A percentile compares a stretch with the other conserved stretches of the same genome.
Evolutionary conservation across 2,888 invertebrate species (phyloP).

Genomic region (Hesperia comma): DNA sequence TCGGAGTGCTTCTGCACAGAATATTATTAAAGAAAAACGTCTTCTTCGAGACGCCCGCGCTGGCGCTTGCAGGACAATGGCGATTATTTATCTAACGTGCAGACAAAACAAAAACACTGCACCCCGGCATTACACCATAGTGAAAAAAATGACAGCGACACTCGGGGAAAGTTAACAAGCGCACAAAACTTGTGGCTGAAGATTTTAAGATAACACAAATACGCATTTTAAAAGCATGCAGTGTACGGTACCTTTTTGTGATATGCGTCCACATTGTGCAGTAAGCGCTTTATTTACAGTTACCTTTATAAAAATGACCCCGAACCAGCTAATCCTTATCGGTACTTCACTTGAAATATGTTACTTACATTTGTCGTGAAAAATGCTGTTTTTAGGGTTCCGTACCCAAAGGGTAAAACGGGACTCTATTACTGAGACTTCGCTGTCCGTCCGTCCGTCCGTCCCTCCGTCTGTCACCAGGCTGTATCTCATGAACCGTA

Average conservation of each 20-base stretch:
- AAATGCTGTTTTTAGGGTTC: too few species aligned
- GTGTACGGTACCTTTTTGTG: conserved; percentile 62
- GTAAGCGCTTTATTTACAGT: conserved; percentile 43
- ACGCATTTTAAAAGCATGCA: conserved; percentile 63
- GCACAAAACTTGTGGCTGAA: conserved; percentile 57
- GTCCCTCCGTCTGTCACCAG: too few species aligned
- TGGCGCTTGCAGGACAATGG: conserved; percentile 68
- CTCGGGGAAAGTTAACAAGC: conserved; percentile 73
- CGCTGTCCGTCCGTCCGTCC: too few species aligned
- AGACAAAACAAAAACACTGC: conserved; percentile 69
- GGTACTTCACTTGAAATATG: conserved; percentile 30
- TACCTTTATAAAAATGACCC: conserved; percentile 44
- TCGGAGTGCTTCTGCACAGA: conserved; percentile 51
- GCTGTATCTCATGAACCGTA: too few species aligned
- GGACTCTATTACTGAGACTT: too few species aligned
- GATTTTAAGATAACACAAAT: conserved; percentile 63
- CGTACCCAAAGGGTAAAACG: too few species aligned
- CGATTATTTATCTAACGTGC: conserved; percentile 67
- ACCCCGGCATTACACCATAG: conserved; percentile 59
- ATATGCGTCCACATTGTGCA: conserved; percentile 45
- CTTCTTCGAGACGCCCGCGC: conserved; percentile 66
- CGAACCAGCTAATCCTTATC: conserved; percentile 30
- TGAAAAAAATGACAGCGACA: conserved; percentile 61
- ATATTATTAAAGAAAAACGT: conserved; percentile 52
- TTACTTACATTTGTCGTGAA: conserved; percentile 1